A percentile compares a stretch with the other conserved stretches of the same genome.
Evolutionary conservation across 2,888 invertebrate species (phyloP).

Genomic region (Melanchra persicariae): DNA sequence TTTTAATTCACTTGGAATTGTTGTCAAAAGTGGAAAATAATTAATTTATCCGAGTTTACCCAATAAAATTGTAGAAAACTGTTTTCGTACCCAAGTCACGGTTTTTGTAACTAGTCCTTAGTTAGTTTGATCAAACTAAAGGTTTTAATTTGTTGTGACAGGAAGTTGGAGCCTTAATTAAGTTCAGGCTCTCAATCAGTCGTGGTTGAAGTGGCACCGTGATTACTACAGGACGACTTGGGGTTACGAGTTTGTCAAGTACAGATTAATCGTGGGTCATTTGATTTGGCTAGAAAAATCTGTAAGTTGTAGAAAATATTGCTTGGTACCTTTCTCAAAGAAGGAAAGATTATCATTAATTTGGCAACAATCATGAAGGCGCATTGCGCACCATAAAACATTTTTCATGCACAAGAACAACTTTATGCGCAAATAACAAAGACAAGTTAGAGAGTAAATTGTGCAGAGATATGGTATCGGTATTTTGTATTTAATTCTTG

Average conservation of each 20-base stretch:
- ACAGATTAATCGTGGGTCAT: neutral
- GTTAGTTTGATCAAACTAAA: neutral
- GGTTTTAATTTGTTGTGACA: neutral
- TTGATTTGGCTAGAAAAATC: conserved; percentile 6
- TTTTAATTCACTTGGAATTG: neutral
- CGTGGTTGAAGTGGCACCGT: conserved; percentile 22
- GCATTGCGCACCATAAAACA: neutral
- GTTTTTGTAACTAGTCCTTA: neutral
- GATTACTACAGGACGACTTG: conserved; percentile 24
- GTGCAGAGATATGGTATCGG: no score
- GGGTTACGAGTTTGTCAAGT: conserved; percentile 5
- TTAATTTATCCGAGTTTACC: neutral
- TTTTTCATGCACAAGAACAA: no score
- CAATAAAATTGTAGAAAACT: neutral
- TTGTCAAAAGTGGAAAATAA: neutral
- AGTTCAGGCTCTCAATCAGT: conserved; percentile 17
- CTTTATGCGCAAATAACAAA: no score
- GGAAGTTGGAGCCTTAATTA: conserved; percentile 29
- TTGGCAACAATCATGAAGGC: no score
- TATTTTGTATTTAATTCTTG: no score
- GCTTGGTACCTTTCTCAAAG: neutral
- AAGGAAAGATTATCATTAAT: neutral
- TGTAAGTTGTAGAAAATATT: no score
- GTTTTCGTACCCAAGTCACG: neutral
- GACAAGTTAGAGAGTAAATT: no score